phyloP scores from a whole-genome alignment of 1,140 invertebrate species.

The Formica selysi region DNA sequence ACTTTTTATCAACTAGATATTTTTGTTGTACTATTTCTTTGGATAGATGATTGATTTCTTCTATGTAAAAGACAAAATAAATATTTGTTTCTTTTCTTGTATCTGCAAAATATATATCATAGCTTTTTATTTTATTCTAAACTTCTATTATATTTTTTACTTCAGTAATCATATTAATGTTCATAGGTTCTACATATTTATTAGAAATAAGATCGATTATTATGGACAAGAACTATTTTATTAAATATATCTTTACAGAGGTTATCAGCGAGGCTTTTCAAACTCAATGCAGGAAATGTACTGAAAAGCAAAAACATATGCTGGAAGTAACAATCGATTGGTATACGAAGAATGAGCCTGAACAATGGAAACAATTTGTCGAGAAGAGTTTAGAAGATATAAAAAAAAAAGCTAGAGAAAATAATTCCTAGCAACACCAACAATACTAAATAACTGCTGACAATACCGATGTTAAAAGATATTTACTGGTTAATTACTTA shows the following conservation, averaged over 20 bases:
- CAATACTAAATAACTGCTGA: too few relatives aligned
- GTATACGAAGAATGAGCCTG: conserved; percentile 60
- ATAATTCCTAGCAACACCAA: background rate
- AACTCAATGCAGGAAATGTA: conserved; percentile 69
- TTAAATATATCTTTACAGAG: conserved; percentile 28
- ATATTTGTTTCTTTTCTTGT: background rate
- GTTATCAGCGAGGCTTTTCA: conserved; percentile 51
- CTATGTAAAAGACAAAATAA: background rate
- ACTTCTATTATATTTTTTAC: too few relatives aligned
- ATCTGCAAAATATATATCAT: background rate
- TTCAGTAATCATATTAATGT: too few relatives aligned
- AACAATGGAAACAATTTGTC: conserved; percentile 34
- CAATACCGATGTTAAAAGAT: too few relatives aligned
- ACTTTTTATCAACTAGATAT: too few relatives aligned
- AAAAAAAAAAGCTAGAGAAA: background rate
- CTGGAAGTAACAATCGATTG: conserved; percentile 51
- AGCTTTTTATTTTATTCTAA: background rate
- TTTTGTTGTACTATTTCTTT: background rate
- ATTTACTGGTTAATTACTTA: too few relatives aligned
- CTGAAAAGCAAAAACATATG: conserved; percentile 27
- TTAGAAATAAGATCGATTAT: background rate
- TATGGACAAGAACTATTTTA: too few relatives aligned
- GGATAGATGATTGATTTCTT: background rate
- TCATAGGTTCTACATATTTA: too few relatives aligned
- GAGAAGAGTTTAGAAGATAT: background rate